Conservation (phyloP, 2,797 vertebrate genomes). For the Pseudochirops cupreus region DNA sequence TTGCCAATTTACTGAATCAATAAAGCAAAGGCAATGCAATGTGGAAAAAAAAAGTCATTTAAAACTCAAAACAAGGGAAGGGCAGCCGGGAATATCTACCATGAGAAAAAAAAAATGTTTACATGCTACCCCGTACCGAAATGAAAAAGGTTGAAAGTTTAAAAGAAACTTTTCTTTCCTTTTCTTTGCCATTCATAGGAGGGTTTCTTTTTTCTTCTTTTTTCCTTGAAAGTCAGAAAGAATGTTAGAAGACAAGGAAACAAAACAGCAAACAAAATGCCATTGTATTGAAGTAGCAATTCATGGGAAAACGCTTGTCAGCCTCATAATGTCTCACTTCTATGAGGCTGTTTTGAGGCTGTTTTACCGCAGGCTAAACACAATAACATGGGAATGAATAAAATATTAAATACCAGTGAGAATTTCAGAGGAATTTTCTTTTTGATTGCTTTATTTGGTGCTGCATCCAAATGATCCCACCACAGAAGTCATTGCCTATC, state of each 20-base stretch:
- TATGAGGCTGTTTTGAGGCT: conserved; percentile 82
- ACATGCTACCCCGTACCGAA: conserved; percentile 68
- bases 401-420: conserved; percentile 78
- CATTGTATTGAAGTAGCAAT: conserved; percentile 92
- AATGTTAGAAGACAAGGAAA: conserved; percentile 92
- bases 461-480: conserved; percentile 58
- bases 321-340: conserved; percentile 88
- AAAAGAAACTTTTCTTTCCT: conserved; percentile 88
- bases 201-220: conserved; percentile 69
- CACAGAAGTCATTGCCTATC: conserved; percentile 9
- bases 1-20: conserved; percentile 67
- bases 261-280: conserved; percentile 94
- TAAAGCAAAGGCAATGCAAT: conserved; percentile 61
- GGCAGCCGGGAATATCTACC: conserved; percentile 54
- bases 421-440: conserved; percentile 76
- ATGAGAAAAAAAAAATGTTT: conserved; percentile 73
- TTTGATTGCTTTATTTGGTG: conserved; percentile 72
- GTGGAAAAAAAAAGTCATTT: conserved; percentile 47
- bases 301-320: conserved; percentile 91
- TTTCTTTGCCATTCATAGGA: conserved; percentile 84
- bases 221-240: conserved; percentile 88
- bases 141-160: conserved; percentile 74
- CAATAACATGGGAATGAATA: conserved; percentile 80
- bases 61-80: conserved; percentile 59
- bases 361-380: conserved; percentile 86